Base-by-base conservation (phyloP, 2,113 vertebrate genomes). In the Microtus montanus region DNA sequence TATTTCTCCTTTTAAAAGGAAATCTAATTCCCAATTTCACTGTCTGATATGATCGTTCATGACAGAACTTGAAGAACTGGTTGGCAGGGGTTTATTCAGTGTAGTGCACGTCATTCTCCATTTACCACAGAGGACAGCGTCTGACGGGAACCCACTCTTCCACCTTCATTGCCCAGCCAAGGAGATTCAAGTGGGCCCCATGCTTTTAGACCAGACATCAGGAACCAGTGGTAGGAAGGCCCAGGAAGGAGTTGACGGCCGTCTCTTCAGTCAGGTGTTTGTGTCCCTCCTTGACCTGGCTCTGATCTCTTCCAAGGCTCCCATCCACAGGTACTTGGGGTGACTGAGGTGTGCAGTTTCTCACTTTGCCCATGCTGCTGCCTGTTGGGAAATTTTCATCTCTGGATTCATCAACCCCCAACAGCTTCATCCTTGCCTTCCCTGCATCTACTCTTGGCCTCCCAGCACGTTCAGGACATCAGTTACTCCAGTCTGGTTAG, bases 341-440 rank as follows among this genome's bases (percentile, higher is more conserved):
- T 63, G 38, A 68, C 17, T 3, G 3, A 20, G 4, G 64, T 1
- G 0, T 9, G 7, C 4, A 8, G 17, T 10, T 5, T 68, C 47
- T 20, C 33, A 11, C 2, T n/a, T 73, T 35, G 63, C 33, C 4
- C 20, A 14, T 28, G 33, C 30, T 44, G 11, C 5, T n/a, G 13
- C 41, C 4, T 58, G 4, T 22, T 30, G 35, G 38, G 44, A 49
- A 24, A 35, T 66, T 58, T 14, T 24, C 4, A 4, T 20, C 26
- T 92, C 22, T 38, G 9, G n/a, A n/a, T 15, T 41, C 8, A 4
- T 49, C 71, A 70, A 58, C 41, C 19, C 3, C 30, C 14, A n/a
- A n/a, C 7, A 35, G 4, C 86, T 17, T 13, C 3, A 2, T 38
- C 17, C 19, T 61, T 2, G 11, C 54, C 3, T 9, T 49, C 75